Evolutionary conservation across 2,888 invertebrate genomes (phyloP).

Genomic region (Lutraria lutraria): DNA sequence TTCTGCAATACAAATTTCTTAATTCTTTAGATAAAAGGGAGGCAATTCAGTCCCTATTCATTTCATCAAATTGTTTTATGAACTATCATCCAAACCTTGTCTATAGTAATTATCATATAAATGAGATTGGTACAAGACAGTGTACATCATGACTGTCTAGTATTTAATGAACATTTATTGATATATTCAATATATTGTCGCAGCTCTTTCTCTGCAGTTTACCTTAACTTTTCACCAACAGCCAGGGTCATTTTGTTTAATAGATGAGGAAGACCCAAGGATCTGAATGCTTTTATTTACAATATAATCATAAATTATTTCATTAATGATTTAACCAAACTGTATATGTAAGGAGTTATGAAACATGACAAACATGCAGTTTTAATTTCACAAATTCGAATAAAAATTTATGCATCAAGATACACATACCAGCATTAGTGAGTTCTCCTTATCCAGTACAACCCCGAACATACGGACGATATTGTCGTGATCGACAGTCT

Average conservation of each 20-base stretch:
- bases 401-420: no score
- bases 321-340: no score
- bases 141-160: not conserved
- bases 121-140: not conserved
- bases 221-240: no score
- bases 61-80: not conserved
- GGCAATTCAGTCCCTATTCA: not conserved
- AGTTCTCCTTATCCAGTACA: conserved; percentile 94
- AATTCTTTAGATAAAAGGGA: not conserved
- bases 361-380: no score
- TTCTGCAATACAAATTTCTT: not conserved
- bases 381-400: no score
- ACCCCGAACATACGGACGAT: conserved; percentile 99
- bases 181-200: not conserved
- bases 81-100: not conserved
- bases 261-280: no score
- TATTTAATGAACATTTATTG: not conserved
- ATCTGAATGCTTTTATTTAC: no score
- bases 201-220: not conserved
- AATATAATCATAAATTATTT: no score
- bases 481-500: conserved; percentile 98
- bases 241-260: no score
- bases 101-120: conserved; percentile 5
- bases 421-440: conserved; percentile 90
- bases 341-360: no score